Base-by-base conservation (phyloP, 2,113 vertebrate genomes). In the Ceyx cyanopectus region DNA sequence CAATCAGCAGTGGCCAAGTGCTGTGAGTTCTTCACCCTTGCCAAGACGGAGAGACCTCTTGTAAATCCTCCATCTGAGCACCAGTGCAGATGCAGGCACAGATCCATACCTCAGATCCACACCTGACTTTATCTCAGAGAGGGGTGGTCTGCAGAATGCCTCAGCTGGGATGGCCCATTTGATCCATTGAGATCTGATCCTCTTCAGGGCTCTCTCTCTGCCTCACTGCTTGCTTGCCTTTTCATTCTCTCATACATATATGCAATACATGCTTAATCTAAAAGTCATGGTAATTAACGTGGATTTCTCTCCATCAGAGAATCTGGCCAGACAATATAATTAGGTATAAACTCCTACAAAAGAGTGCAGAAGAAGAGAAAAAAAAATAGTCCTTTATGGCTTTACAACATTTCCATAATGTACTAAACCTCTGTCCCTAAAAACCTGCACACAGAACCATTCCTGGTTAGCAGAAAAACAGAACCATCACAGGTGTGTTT, bases 1-100 rank as follows among this genome's bases (percentile, higher is more conserved):
- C 3, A 62, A 27, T 16, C 48, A 75, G 30, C 13, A 56, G 5
- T 3, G 2, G 27, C 19, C 54, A 80, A 76, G 9, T 0, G 0
- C 40, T 41, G 15, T 15, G 19, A 50, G 3, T 60, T 73, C 46
- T 12, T 4, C 6, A 30, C 21, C 60, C 45, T 51, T 13, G 3
- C 22, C 14, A 63, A 37, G 24, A 34, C 15, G 19, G 76, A 65
- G 30, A 67, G 14, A 46, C 17, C 67, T 14, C 14, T 53, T 63
- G 21, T 9, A 51, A 30, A 13, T 57, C 40, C 43, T 50, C 32
- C 50, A 50, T 10, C 50, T 50, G 26, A 77, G 58, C 21, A 46
- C 41, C 32, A 30, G 6, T 14, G 30, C 14, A 58, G 37, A 24
- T n/a, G 7, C 8, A 17, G 46, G 22, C 23, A 12, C 11, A 26